These are phyloP conservation scores for Cyanistes caeruleus DNA, from an alignment of 2,113 vertebrate genomes.

Conservation along the genomic window DNA sequence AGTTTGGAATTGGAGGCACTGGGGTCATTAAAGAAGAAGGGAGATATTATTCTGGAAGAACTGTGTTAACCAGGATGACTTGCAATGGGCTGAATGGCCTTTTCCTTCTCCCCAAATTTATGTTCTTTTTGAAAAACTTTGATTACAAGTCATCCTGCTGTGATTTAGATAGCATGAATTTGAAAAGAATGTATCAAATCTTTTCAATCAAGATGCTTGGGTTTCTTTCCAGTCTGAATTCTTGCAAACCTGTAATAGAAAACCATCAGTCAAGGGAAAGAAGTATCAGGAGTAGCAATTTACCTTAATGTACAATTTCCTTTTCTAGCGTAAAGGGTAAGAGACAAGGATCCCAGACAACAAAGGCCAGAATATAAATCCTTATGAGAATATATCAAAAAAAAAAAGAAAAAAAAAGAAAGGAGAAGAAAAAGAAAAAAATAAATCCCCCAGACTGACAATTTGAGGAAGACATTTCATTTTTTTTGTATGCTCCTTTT, in stretches of 20 bases:
- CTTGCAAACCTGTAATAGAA: conserved; percentile 43
- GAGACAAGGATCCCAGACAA: conserved; percentile 14
- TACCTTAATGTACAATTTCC: conserved; percentile 37
- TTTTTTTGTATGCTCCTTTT: neutral
- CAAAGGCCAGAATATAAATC: conserved; percentile 18
- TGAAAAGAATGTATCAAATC: conserved; percentile 56
- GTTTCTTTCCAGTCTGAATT: conserved; percentile 25
- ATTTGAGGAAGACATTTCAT: neutral
- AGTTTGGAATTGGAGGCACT: conserved; percentile 43
- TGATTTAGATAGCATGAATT: conserved; percentile 48
- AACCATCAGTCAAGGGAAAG: conserved; percentile 35
- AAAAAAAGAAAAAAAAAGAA: neutral
- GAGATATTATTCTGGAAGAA: conserved; percentile 5
- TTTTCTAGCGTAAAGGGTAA: conserved; percentile 26
- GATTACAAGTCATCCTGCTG: conserved; percentile 46
- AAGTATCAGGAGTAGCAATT: conserved; percentile 39
- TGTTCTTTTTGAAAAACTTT: conserved; percentile 62
- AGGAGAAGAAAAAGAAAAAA: neutral
- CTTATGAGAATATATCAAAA: neutral
- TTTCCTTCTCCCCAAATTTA: conserved; percentile 56
- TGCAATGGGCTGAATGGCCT: conserved; percentile 33
- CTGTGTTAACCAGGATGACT: conserved; percentile 39
- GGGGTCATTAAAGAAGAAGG: conserved; percentile 42
- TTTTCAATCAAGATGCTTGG: conserved; percentile 43
- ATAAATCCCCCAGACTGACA: neutral